These are phyloP conservation scores for Elgaria multicarinata DNA, from an alignment of 2,113 vertebrate species.

Conservation along the genomic window DNA sequence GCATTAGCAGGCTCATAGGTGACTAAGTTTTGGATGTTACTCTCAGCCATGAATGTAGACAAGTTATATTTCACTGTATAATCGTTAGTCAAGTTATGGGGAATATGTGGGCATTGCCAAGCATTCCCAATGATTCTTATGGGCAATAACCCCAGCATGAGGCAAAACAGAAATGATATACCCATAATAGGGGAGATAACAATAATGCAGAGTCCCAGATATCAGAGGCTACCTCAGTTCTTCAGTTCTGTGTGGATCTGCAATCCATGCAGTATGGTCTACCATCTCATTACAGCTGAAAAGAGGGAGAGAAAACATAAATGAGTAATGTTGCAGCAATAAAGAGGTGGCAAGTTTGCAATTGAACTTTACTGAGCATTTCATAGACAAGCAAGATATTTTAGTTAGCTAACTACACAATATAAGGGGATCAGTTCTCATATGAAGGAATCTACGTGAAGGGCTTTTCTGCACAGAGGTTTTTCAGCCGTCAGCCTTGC, in stretches of 20 bases:
- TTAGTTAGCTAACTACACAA: not conserved
- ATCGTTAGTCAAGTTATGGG: slow-evolving; percentile 77
- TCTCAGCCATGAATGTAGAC: slow-evolving; percentile 78
- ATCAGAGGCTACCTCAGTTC: fast-evolving
- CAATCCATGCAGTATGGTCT: fast-evolving
- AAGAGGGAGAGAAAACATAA: not conserved
- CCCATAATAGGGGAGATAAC: slow-evolving; percentile 42
- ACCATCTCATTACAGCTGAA: slow-evolving; percentile 39
- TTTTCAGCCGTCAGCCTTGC: not conserved
- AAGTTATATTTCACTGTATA: slow-evolving; percentile 84
- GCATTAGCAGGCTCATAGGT: not conserved
- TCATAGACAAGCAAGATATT: not conserved
- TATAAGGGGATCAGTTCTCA: not conserved
- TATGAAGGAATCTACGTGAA: not conserved
- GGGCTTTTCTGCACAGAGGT: not conserved
- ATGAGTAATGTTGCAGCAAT: not conserved
- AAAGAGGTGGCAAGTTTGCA: not conserved
- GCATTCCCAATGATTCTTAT: fast-evolving
- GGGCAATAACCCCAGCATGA: not conserved
- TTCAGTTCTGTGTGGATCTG: not conserved
- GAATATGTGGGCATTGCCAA: slow-evolving; percentile 78
- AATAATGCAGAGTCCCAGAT: fast-evolving
- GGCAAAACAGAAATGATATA: fast-evolving
- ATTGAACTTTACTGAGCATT: not conserved
- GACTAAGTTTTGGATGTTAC: slow-evolving; percentile 85